phyloP scores from a whole-genome alignment of 2,113 vertebrate genomes.

The Dicrurus megarhynchus region DNA sequence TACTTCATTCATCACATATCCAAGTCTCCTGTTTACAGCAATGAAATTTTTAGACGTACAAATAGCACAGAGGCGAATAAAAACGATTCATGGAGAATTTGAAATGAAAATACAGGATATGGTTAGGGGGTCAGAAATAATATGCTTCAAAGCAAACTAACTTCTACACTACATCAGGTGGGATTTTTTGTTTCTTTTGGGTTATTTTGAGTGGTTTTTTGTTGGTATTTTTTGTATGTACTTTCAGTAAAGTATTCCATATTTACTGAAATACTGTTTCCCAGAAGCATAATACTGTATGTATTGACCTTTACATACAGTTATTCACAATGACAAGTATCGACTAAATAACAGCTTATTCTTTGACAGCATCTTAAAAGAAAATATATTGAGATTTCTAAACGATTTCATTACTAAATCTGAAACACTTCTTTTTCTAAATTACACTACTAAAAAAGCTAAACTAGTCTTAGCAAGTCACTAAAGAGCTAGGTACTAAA shows the following conservation, averaged over 20 bases:
- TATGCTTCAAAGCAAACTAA: not conserved
- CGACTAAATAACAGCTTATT: not conserved
- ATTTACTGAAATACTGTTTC: not conserved
- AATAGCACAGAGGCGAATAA: not conserved
- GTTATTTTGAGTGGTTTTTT: not conserved
- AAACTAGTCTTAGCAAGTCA: not conserved
- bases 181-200: not conserved
- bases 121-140: not conserved
- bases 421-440: not conserved
- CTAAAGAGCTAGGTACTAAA: not conserved
- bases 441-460: not conserved
- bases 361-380: not conserved
- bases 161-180: not conserved
- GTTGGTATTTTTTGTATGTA: not conserved
- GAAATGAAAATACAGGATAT: not conserved
- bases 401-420: not conserved
- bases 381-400: not conserved
- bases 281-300: not conserved
- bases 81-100: not conserved
- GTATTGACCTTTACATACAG: not conserved
- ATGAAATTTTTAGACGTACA: not conserved
- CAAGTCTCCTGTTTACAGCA: not conserved
- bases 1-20: not conserved
- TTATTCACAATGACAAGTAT: not conserved
- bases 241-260: not conserved